These are phyloP conservation scores for Lottia scabra DNA, from an alignment of 2,888 invertebrate species.

Conservation along the genomic window DNA sequence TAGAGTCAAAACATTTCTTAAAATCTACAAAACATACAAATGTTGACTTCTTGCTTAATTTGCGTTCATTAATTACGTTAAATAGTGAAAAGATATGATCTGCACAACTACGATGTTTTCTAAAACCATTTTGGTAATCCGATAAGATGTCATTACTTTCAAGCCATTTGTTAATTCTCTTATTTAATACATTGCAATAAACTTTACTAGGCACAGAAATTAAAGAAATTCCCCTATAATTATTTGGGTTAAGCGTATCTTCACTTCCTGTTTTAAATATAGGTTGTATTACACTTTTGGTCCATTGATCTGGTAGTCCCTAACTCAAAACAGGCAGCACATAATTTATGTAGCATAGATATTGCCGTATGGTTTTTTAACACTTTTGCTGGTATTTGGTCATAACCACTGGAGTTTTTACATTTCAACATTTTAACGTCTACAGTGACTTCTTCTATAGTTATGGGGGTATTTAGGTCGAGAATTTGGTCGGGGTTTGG, in stretches of 20 bases:
- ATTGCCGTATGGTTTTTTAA: background rate
- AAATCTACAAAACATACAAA: background rate
- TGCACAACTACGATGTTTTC: constrained; percentile 1
- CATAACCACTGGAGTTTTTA: background rate
- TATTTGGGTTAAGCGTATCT: background rate
- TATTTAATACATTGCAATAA: background rate
- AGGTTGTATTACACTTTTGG: background rate
- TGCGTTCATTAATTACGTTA: background rate
- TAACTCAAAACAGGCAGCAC: background rate
- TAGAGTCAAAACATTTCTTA: background rate
- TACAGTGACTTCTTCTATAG: no score
- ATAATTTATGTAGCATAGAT: background rate
- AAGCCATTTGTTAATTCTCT: background rate
- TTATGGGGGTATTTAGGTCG: no score
- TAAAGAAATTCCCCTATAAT: background rate
- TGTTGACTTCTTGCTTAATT: background rate
- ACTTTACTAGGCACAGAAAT: constrained; percentile 3
- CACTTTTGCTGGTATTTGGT: background rate
- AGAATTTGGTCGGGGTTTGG: no score
- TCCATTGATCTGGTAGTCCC: background rate
- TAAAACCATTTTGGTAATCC: background rate
- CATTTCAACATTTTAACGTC: background rate
- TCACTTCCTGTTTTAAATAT: background rate
- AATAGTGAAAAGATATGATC: background rate
- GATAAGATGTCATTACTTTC: background rate